phyloP scores from a whole-genome alignment of 2,888 invertebrate genomes.

The Meta bourneti region DNA sequence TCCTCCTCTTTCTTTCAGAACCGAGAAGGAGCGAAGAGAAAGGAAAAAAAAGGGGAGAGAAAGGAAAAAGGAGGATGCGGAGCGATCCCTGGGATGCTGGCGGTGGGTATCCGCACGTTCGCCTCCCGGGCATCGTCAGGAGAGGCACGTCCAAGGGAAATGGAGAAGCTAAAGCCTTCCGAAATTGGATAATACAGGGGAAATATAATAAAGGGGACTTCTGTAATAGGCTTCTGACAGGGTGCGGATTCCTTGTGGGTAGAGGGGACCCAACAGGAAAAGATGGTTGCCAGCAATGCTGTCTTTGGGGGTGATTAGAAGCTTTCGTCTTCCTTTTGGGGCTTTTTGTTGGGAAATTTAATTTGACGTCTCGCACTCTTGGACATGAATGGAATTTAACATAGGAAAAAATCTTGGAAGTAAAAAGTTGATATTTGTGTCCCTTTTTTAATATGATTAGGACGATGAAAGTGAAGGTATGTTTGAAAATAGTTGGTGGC shows the following conservation, averaged over 20 bases:
- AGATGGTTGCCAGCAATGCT: conserved; percentile 22
- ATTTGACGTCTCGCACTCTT: background rate
- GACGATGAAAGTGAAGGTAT: too few relatives aligned
- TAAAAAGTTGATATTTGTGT: too few relatives aligned
- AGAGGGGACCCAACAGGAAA: conserved; percentile 14
- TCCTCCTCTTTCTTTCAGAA: conserved; percentile 31
- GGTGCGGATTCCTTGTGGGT: conserved; percentile 49
- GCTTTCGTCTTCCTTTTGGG: conserved; percentile 1
- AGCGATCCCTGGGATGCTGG: conserved; percentile 35
- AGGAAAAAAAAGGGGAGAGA: conserved; percentile 18
- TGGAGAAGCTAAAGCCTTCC: conserved; percentile 75
- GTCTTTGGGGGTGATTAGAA: conserved; percentile 17
- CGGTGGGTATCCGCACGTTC: conserved; percentile 50
- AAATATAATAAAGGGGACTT: conserved; percentile 76
- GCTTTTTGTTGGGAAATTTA: conserved; percentile 41
- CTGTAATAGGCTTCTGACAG: conserved; percentile 76
- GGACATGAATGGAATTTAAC: too few relatives aligned
- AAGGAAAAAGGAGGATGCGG: conserved; percentile 30
- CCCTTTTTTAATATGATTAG: too few relatives aligned
- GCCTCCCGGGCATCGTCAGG: conserved; percentile 66
- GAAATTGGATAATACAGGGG: conserved; percentile 76
- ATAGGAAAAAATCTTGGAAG: too few relatives aligned
- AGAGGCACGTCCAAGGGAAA: conserved; percentile 74
- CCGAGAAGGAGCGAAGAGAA: conserved; percentile 41
- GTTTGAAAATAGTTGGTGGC: too few relatives aligned